These are phyloP conservation scores for Mustela lutreola DNA, from an alignment of 2,113 vertebrate genomes.

Conservation along the genomic window DNA sequence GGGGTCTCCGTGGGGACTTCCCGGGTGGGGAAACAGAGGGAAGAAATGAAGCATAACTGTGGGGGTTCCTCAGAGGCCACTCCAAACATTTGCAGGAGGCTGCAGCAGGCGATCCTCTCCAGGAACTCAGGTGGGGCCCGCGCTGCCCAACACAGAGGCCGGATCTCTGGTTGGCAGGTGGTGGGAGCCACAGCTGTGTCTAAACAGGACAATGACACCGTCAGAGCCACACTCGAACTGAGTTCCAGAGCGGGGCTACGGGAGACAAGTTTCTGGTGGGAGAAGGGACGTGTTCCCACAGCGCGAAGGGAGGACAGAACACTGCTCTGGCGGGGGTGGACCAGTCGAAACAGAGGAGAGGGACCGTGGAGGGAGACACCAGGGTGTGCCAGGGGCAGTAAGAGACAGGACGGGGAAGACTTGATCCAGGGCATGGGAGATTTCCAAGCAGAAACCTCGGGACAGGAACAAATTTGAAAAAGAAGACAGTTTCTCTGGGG, in stretches of 20 bases:
- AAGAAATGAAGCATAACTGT: background rate
- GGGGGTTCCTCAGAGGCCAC: background rate
- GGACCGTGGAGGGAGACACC: background rate
- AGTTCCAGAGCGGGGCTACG: too few relatives aligned
- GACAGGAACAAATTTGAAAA: background rate
- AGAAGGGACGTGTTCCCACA: background rate
- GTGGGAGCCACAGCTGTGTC: background rate
- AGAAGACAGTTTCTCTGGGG: background rate
- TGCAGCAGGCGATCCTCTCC: background rate
- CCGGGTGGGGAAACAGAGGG: background rate
- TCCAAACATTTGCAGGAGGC: background rate
- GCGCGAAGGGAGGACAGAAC: background rate
- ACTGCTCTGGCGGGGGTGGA: background rate
- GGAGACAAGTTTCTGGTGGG: background rate
- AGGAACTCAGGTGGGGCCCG: background rate
- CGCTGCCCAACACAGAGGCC: background rate
- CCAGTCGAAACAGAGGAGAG: background rate
- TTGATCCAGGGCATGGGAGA: too few relatives aligned
- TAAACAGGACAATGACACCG: background rate
- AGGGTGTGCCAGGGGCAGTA: background rate
- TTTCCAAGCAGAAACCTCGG: background rate
- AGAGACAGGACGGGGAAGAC: background rate
- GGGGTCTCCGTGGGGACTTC: background rate
- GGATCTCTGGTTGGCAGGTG: background rate
- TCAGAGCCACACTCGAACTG: background rate